These are phyloP conservation scores for Phataginus tricuspis DNA, from an alignment of 2,797 vertebrate genomes.

Conservation along the genomic window DNA sequence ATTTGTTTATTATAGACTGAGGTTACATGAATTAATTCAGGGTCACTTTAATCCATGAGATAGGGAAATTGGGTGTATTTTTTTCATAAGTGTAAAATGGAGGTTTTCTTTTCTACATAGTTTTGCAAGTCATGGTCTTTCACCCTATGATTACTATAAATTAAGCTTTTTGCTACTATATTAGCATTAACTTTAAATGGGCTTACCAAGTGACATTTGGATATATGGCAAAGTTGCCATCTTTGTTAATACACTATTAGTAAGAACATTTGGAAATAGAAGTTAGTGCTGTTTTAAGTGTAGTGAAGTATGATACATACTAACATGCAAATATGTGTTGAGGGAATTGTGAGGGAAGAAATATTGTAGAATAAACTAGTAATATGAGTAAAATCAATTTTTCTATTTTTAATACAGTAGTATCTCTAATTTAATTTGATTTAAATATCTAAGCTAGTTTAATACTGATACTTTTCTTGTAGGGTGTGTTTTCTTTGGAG, in stretches of 20 bases:
- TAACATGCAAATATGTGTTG: not conserved
- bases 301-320: not conserved
- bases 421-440: constrained; percentile 14
- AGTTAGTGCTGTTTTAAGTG: not conserved
- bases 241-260: constrained; percentile 28
- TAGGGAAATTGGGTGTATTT: not conserved
- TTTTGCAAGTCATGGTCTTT: not conserved
- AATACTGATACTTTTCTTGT: not conserved
- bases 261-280: constrained; percentile 34
- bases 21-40: not conserved
- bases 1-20: not conserved
- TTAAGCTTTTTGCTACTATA: not conserved
- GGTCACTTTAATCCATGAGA: not conserved
- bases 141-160: not conserved
- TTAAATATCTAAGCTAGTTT: constrained; percentile 38
- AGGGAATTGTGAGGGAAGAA: not conserved
- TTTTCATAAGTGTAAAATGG: constrained; percentile 17
- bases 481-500: not conserved
- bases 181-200: constrained; percentile 26
- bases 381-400: not conserved
- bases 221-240: not conserved
- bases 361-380: constrained; percentile 31
- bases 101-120: not conserved
- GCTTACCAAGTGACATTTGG: not conserved
- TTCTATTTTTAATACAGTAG: not conserved